Conservation (phyloP, 2,113 vertebrate species). For the Microcebus ravelobensis region DNA sequence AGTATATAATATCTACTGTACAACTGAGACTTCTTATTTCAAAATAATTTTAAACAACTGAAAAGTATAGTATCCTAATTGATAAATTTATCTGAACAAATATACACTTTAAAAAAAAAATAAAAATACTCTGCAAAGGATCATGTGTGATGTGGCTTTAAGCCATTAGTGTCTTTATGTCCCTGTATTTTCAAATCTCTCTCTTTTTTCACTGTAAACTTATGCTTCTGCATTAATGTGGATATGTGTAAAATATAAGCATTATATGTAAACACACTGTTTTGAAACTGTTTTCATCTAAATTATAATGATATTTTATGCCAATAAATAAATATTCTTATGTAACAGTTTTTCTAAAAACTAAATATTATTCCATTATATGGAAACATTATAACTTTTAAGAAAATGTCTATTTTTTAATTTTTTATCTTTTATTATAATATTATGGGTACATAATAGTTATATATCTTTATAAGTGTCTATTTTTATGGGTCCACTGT, state of each 20-base stretch:
- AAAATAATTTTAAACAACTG: neutral
- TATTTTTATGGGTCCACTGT: neutral
- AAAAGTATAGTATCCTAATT: neutral
- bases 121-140: neutral
- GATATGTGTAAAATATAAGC: accelerated
- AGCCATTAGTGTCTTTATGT: neutral
- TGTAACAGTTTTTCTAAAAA: neutral
- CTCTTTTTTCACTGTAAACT: neutral
- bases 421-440: too few species aligned
- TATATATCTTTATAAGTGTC: neutral
- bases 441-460: too few species aligned
- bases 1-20: neutral
- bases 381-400: neutral
- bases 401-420: too few species aligned
- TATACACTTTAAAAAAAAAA: neutral
- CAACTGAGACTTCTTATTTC: neutral
- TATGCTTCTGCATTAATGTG: neutral
- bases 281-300: neutral
- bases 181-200: neutral
- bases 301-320: neutral
- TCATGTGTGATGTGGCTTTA: neutral
- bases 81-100: neutral
- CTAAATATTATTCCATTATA: neutral
- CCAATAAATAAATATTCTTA: neutral
- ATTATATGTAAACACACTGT: neutral